Base-by-base conservation (phyloP, 2,888 invertebrate genomes). In the Ochropleura leucogaster region DNA sequence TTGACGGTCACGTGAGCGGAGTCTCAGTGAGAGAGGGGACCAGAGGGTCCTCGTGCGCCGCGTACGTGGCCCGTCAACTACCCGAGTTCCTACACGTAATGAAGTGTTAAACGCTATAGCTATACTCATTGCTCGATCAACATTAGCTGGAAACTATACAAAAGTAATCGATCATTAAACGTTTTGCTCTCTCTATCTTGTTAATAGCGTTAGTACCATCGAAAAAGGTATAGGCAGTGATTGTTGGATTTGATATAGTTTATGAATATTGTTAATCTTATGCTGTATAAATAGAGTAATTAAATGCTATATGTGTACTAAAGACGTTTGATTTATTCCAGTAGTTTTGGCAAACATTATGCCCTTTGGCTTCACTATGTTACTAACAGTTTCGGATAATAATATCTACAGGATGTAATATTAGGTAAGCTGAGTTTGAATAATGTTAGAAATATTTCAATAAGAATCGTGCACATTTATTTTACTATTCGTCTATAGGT, bases 181-280 rank as follows among this genome's bases (percentile, higher is more conserved):
- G 90, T 95, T 96, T 95, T 95, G 93, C 95, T 95, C 96, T 94
- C 90, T 95, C 94, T 87, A 86, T 82, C 87, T 95, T 95, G 95
- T 96, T 96, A 94, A 93, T 96, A 95, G 95, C 92, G 92, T 95
- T 96, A 96, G 95, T 93, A 94, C 94, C 94, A 95, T 94, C 94
- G 93, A 93, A 93, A 93, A 94, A 94, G 93, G 93, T 95, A 93
- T 95, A 96, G 95, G 90, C 95, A 94, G 95, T 95, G 94, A 95
- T 96, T 96, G 96, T 96, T 96, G 96, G 96, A 96, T 96, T 96
- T 96, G 96, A 96, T 95, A 96, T 96, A 96, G 96, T 96, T 95
- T 96, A 96, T 96, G 93, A 95, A 96, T 96, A 96, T 95, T 96
- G 96, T 96, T 96, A 96, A 95, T 94, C 94, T 95, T 95, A 96